phyloP scores from a whole-genome alignment of 1,140 invertebrate species.

The Chlorops oryzae region DNA sequence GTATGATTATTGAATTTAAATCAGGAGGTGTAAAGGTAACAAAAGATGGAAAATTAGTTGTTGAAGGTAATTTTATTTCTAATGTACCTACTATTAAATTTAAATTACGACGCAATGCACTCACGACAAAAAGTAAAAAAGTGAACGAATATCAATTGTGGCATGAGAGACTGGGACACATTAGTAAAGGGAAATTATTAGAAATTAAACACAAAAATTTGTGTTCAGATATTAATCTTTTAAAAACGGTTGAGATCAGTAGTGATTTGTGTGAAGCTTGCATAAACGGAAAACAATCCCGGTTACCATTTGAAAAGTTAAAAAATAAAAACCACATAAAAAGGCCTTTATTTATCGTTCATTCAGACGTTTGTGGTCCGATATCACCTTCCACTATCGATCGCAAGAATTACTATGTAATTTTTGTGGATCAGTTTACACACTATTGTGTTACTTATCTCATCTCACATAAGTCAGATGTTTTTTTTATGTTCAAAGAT shows the following conservation, averaged over 20 bases:
- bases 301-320: conserved; percentile 42
- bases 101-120: conserved; percentile 20
- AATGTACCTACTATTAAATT: conserved; percentile 18
- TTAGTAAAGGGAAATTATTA: conserved; percentile 35
- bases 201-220: conserved; percentile 32
- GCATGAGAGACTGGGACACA: conserved; percentile 42
- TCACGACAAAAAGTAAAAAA: conserved; percentile 8
- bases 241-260: conserved; percentile 26
- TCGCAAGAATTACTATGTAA: conserved; percentile 28
- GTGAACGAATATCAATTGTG: conserved; percentile 35
- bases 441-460: conserved; percentile 23
- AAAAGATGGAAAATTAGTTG: too few relatives aligned
- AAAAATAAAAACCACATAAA: conserved; percentile 33
- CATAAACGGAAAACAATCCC: conserved; percentile 48
- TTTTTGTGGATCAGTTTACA: conserved; percentile 18
- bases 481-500: conserved; percentile 41
- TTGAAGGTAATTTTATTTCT: too few relatives aligned
- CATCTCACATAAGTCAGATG: conserved; percentile 34
- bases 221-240: too few relatives aligned
- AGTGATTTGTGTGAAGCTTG: conserved; percentile 47
- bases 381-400: conserved; percentile 41
- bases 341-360: conserved; percentile 43
- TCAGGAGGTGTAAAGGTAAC: conserved; percentile 24
- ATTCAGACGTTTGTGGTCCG: conserved; percentile 48
- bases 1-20: conserved; percentile 16